These are phyloP conservation scores for Loriculus beryllinus DNA, from an alignment of 2,797 vertebrate species.

Conservation along the genomic window DNA sequence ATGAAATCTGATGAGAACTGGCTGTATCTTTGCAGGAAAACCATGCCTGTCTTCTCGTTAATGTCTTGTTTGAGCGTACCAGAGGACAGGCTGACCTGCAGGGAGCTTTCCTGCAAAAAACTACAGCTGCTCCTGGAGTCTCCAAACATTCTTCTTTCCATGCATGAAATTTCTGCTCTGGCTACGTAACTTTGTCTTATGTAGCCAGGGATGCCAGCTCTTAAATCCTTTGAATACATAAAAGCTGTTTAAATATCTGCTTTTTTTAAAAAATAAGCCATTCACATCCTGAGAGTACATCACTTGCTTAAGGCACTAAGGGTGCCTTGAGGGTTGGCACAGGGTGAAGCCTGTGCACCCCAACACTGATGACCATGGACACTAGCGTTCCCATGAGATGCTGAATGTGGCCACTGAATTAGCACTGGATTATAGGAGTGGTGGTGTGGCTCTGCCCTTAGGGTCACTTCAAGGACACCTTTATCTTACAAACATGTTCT, in stretches of 20 bases:
- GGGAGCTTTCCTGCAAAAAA: neutral
- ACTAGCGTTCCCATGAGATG: neutral
- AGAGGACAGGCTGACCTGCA: neutral
- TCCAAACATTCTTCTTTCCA: neutral
- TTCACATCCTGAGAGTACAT: fast-evolving
- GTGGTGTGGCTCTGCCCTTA: neutral
- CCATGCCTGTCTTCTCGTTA: neutral
- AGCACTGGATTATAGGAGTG: fast-evolving
- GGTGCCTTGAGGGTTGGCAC: fast-evolving
- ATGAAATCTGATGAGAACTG: neutral
- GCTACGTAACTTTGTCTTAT: fast-evolving
- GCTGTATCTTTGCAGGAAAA: neutral
- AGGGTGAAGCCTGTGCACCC: neutral
- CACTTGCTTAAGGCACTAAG: fast-evolving
- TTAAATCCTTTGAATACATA: neutral
- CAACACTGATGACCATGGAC: fast-evolving
- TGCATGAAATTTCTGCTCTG: neutral
- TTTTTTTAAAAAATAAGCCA: neutral
- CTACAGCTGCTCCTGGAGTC: neutral
- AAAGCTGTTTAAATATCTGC: neutral
- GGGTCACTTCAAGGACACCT: neutral
- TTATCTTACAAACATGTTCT: fast-evolving
- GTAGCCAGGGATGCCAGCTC: neutral
- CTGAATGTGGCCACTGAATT: neutral
- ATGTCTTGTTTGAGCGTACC: neutral